phyloP scores from a whole-genome alignment of 1,140 invertebrate genomes.

The Neodiprion lecontei region DNA sequence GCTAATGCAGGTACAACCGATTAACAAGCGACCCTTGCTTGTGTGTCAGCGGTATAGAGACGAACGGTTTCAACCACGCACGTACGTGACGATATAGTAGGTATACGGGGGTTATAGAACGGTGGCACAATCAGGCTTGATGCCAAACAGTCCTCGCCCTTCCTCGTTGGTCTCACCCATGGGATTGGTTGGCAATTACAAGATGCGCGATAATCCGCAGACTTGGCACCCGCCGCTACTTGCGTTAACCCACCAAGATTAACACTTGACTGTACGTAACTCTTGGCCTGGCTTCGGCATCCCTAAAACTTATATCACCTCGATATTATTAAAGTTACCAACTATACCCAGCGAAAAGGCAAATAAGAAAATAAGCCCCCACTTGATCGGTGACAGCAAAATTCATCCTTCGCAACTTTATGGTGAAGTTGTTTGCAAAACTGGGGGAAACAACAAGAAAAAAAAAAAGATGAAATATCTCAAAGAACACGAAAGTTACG shows the following conservation, averaged over 20 bases:
- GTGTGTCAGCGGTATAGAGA: conserved; percentile 17
- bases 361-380: background rate
- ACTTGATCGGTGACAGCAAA: background rate
- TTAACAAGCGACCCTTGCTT: conserved; percentile 44
- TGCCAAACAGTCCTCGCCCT: conserved; percentile 57
- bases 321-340: background rate
- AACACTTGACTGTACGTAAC: conserved; percentile 59
- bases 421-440: background rate
- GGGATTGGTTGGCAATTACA: conserved; percentile 62
- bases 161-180: conserved; percentile 50
- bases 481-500: background rate
- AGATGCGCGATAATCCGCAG: conserved; percentile 62
- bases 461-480: background rate
- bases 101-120: conserved; percentile 8
- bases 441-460: too few relatives aligned
- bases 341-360: background rate
- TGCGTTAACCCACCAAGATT: conserved; percentile 60
- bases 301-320: background rate
- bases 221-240: conserved; percentile 58
- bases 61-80: conserved; percentile 16
- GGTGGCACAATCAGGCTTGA: conserved; percentile 59
- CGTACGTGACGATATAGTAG: conserved; percentile 22
- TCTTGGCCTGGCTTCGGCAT: conserved; percentile 43
- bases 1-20: conserved; percentile 38
- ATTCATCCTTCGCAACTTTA: background rate